phyloP scores from a whole-genome alignment of 92 coral and sea anemone species.

The Epizoanthus ramosus region DNA sequence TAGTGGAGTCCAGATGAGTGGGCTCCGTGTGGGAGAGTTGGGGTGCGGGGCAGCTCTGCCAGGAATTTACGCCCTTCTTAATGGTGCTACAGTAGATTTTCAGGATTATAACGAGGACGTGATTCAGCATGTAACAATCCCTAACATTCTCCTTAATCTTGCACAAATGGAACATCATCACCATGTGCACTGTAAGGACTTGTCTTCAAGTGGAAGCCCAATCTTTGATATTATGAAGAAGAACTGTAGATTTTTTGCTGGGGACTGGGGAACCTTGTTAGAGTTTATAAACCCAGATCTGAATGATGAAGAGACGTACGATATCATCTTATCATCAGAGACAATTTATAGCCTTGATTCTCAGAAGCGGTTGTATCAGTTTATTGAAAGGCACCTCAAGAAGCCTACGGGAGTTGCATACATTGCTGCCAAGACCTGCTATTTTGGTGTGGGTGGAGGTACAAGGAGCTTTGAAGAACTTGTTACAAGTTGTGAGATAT shows the following conservation, averaged over 20 bases:
- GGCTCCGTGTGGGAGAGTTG: constrained; percentile 76
- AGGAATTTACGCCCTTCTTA: constrained; percentile 74
- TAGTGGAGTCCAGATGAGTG: constrained; percentile 53
- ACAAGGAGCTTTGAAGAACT: constrained; percentile 84
- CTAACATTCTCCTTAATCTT: constrained; percentile 75
- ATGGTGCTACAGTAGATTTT: constrained; percentile 87
- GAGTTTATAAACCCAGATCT: constrained; percentile 63
- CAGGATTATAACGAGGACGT: constrained; percentile 96
- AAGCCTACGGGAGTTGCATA: constrained; percentile 75
- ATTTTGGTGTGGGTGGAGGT: constrained; percentile 99
- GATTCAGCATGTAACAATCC: constrained; percentile 79
- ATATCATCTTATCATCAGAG: constrained; percentile 90
- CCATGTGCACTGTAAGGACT: not conserved
- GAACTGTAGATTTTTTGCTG: constrained; percentile 77
- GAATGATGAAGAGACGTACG: constrained; percentile 55
- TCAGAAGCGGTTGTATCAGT: constrained; percentile 64
- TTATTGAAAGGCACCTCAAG: constrained; percentile 67
- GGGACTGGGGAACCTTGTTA: constrained; percentile 81
- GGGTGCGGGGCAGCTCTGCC: constrained; percentile 98
- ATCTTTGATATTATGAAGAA: not conserved
- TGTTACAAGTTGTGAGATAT: constrained; percentile 62
- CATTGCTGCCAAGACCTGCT: constrained; percentile 91
- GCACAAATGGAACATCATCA: constrained; percentile 1
- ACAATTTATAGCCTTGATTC: constrained; percentile 82
- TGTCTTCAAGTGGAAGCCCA: not conserved